Evolutionary conservation across 2,888 invertebrate genomes (phyloP).

Genomic region (Rutpela maculata): DNA sequence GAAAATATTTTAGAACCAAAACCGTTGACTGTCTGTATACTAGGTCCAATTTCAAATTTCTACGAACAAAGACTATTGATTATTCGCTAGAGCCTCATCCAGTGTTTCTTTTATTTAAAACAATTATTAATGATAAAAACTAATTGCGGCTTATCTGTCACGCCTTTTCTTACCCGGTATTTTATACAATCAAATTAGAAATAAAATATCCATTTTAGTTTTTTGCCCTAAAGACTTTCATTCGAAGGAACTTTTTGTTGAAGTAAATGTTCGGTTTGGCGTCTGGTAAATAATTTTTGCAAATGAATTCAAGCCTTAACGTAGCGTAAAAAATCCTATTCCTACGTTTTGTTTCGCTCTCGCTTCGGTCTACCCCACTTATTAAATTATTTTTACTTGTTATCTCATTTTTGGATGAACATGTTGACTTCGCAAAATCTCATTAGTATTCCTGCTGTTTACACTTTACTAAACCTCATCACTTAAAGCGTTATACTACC

Average conservation of each 20-base stretch:
- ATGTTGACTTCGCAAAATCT: not conserved
- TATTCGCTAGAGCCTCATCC: too few species aligned
- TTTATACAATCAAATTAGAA: not conserved
- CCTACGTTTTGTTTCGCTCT: not conserved
- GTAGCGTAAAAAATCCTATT: not conserved
- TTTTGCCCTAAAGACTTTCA: not conserved
- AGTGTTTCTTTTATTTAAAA: too few species aligned
- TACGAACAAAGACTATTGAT: too few species aligned
- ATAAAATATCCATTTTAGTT: not conserved
- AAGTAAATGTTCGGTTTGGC: not conserved
- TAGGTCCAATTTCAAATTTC: too few species aligned
- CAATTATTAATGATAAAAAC: too few species aligned
- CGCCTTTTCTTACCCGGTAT: too few species aligned
- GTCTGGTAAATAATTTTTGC: not conserved
- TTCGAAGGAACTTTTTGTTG: not conserved
- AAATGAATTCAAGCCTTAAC: not conserved
- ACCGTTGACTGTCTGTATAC: too few species aligned
- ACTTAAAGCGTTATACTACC: not conserved
- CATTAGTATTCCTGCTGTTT: slow-evolving; percentile 1
- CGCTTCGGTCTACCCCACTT: not conserved
- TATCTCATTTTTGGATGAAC: not conserved
- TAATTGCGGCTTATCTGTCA: too few species aligned
- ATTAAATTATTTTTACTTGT: slow-evolving; percentile 3
- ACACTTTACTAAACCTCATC: slow-evolving; percentile 7
- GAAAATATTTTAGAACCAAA: too few species aligned